Base-by-base conservation (phyloP, 2,888 invertebrate genomes). In the Eupithecia insigniata region DNA sequence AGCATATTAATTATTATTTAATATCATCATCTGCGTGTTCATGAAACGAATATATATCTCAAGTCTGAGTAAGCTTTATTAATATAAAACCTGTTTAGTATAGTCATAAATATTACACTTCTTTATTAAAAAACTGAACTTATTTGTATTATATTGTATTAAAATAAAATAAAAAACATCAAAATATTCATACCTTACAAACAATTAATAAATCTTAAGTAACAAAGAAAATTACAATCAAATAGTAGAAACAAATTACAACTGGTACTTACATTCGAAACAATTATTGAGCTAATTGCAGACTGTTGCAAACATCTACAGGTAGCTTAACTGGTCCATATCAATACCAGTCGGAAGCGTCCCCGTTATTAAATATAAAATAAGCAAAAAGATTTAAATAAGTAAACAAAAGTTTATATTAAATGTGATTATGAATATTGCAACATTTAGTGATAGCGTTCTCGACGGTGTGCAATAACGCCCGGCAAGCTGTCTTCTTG, bases 381-480 rank as follows among this genome's bases (percentile, higher is more conserved):
- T 46, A 46, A 10, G 22, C 10, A 8, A 51, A 22, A 4, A n/a
- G n/a, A n/a, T n/a, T 16, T 39, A 16, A 39, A 3, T 18, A 10
- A n/a, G 0, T 10, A 51, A 51, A 51, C 26, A 26, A 22, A n/a
- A n/a, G n/a, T n/a, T n/a, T 58, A 60, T 12, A 4, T 62, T 62
- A 62, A n/a, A 6, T 34, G 34, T 76, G 76, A 74, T 72, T 76
- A 67, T 76, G 76, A 32, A 70, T 26, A 65, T 74, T 74, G 43
- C 46, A 66, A 65, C 69, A 72, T 70, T 76, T 76, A 10, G 75
- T 70, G 5, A 75, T 71, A 10, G 62, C 43, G 58, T 73, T 69
- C 28, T 78, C 30, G 62, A 68, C 66, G 7, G 81, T 81, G 43
- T 82, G 80, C 0, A 82, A 2, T 0, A 78, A 72, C 16, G 82